phyloP scores from a whole-genome alignment of 2,113 vertebrate species.

The Muntiacus reevesi region DNA sequence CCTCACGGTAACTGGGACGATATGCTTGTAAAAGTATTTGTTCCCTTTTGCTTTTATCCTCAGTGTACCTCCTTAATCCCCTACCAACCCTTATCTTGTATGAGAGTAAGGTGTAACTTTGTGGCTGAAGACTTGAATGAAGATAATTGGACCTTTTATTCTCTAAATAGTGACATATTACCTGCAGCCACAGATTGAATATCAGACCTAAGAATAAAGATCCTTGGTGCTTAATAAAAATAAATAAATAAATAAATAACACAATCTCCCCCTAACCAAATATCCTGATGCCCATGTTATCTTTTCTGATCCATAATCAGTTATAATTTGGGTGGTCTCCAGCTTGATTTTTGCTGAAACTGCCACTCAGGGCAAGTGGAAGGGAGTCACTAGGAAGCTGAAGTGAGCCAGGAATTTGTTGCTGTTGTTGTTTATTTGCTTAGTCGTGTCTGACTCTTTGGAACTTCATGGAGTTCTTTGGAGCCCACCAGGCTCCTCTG shows the following conservation, averaged over 20 bases:
- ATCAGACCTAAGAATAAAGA: no score
- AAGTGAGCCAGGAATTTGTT: neutral
- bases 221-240: no score
- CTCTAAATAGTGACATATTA: no score
- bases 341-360: neutral
- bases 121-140: no score
- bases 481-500: neutral
- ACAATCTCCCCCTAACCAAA: neutral
- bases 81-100: no score
- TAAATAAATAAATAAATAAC: neutral
- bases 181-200: no score
- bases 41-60: no score
- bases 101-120: no score
- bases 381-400: neutral
- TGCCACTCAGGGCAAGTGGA: neutral
- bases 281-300: neutral
- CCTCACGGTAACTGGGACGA: no score
- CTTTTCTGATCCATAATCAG: neutral
- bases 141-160: no score
- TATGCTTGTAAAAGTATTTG: no score
- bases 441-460: neutral
- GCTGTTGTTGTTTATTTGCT: neutral
- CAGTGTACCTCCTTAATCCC: no score
- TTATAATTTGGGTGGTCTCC: neutral
- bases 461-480: neutral